Evolutionary conservation across 2,113 vertebrate genomes (phyloP).

Genomic region (Pterocles orientalis): DNA sequence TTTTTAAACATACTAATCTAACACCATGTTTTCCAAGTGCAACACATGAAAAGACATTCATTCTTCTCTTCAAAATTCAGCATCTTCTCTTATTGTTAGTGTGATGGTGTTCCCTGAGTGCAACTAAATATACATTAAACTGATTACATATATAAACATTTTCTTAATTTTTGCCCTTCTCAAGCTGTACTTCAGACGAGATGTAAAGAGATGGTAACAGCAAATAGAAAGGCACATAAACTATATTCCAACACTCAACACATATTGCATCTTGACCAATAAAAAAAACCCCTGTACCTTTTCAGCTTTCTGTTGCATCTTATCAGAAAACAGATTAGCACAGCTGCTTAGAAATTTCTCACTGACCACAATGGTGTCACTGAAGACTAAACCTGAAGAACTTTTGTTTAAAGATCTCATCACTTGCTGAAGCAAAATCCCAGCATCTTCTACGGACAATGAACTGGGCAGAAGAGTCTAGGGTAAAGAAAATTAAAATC

Average conservation of each 20-base stretch:
- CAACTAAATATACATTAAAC: background rate
- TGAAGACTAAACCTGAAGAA: constrained; percentile 80
- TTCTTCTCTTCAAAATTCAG: background rate
- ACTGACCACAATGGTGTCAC: constrained; percentile 86
- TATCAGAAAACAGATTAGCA: constrained; percentile 80
- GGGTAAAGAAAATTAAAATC: background rate
- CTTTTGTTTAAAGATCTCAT: constrained; percentile 85
- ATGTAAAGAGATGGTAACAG: background rate
- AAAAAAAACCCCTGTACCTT: constrained; percentile 79
- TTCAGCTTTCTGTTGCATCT: constrained; percentile 92
- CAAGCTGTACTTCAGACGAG: background rate
- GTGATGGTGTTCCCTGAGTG: background rate
- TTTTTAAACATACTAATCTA: background rate
- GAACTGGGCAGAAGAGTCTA: constrained; percentile 92
- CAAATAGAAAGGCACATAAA: background rate
- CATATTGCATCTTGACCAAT: background rate
- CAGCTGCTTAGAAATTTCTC: constrained; percentile 91
- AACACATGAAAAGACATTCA: background rate
- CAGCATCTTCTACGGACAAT: constrained; percentile 85
- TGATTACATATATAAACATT: background rate
- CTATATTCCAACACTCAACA: accelerated
- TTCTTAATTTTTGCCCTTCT: background rate
- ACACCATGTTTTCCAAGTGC: background rate
- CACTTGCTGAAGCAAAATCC: constrained; percentile 89
- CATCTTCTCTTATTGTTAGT: background rate